Conservation (phyloP, 30 jellyfish, hydroid and myxozoan genomes). For the Aurelia aurita complex sp. Pacific region DNA sequence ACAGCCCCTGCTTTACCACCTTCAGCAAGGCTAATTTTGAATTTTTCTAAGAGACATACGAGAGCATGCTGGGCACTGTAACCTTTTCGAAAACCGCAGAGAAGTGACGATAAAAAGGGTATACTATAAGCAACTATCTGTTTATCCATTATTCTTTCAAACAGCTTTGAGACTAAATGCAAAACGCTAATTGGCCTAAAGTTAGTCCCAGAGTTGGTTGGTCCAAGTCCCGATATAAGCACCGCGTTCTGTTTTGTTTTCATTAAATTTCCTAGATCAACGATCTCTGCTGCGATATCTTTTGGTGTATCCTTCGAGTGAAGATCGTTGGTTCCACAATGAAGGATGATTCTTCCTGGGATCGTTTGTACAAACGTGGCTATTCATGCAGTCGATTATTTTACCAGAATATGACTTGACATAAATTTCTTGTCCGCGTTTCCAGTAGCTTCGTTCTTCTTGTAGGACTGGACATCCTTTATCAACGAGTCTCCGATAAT, state of each 20-base stretch:
- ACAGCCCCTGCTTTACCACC: too few relatives aligned
- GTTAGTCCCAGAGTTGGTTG: too few relatives aligned
- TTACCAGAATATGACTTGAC: neutral
- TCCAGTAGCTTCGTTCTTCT: neutral
- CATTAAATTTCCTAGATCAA: neutral
- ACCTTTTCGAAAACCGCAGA: too few relatives aligned
- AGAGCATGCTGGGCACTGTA: too few relatives aligned
- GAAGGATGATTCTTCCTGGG: neutral
- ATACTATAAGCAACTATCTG: too few relatives aligned
- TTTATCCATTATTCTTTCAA: too few relatives aligned
- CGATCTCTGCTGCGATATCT: neutral
- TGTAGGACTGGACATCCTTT: neutral
- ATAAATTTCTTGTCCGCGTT: neutral
- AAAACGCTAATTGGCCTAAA: too few relatives aligned
- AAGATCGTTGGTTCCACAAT: neutral
- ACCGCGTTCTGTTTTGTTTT: neutral
- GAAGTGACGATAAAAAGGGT: too few relatives aligned
- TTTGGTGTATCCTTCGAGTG: constrained; percentile 1
- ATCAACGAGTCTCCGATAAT: constrained; percentile 1
- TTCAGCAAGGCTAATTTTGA: too few relatives aligned
- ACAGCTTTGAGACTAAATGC: too few relatives aligned
- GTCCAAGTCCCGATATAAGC: too few relatives aligned
- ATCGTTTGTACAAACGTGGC: neutral
- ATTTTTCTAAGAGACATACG: too few relatives aligned
- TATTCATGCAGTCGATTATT: neutral